Percentiles rank a stretch among this genome's conserved stretches.
Evolutionary conservation across 2,113 vertebrate species (phyloP).

Genomic region (Lepus europaeus): DNA sequence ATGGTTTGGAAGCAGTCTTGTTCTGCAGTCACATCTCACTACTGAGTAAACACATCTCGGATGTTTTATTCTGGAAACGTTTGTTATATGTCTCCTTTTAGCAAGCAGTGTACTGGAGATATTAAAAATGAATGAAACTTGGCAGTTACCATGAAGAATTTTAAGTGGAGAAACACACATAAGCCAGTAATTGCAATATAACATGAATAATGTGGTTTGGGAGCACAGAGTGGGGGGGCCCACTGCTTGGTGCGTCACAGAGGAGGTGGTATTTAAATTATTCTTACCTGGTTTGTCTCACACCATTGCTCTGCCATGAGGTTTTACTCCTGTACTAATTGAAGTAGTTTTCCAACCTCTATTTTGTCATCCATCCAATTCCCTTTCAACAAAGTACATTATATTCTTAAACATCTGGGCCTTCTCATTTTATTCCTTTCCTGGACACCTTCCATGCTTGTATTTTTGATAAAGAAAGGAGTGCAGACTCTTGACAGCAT

Average conservation of each 20-base stretch:
- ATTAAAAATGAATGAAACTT: conserved; percentile 41
- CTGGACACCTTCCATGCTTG: neutral
- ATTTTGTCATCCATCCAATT: conserved; percentile 19
- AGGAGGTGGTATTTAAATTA: neutral
- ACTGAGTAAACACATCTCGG: neutral
- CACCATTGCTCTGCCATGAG: neutral
- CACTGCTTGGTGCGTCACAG: neutral
- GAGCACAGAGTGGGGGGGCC: neutral
- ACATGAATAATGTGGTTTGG: neutral
- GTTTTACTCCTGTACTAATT: neutral
- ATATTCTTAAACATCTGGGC: neutral
- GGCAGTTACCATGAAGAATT: neutral
- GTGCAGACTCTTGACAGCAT: neutral
- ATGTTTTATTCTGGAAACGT: neutral
- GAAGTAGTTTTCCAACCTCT: neutral
- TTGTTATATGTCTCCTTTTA: neutral
- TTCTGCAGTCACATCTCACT: neutral
- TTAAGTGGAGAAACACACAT: neutral
- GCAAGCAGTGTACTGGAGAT: neutral
- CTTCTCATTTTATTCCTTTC: neutral
- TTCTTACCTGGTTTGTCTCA: neutral
- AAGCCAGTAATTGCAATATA: neutral
- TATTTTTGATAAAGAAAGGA: neutral
- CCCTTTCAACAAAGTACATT: neutral
- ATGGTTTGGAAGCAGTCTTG: neutral